A percentile compares a stretch with the other conserved stretches of the same genome.
Evolutionary conservation across 2,113 vertebrate species (phyloP).

Genomic region (Toxotes chatareus): DNA sequence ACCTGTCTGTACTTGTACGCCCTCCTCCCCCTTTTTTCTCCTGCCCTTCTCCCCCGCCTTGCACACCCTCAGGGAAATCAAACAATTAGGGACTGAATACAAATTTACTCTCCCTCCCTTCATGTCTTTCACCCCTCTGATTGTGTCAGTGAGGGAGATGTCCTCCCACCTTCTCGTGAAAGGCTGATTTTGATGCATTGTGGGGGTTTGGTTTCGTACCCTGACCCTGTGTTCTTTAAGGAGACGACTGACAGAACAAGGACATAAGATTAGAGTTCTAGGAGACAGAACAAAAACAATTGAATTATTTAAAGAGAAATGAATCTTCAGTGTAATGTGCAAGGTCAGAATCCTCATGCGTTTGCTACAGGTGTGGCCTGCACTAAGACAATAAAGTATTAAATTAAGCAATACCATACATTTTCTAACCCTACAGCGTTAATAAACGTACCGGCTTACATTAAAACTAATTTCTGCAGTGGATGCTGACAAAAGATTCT

Average conservation of each 20-base stretch:
- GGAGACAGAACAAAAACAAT: slow-evolving; percentile 19
- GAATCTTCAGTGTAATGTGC: background rate
- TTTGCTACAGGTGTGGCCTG: slow-evolving; percentile 34
- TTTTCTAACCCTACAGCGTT: background rate
- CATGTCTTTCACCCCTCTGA: slow-evolving; percentile 38
- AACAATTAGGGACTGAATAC: slow-evolving; percentile 72
- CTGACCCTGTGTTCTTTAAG: slow-evolving; percentile 29
- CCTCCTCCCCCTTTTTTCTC: slow-evolving; percentile 8
- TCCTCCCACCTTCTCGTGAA: slow-evolving; percentile 21
- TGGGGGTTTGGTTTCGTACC: background rate
- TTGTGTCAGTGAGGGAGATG: slow-evolving; percentile 43
- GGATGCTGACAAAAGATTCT: slow-evolving; percentile 18
- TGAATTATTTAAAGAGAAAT: slow-evolving; percentile 36
- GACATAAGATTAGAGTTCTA: background rate
- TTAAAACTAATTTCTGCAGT: slow-evolving; percentile 1
- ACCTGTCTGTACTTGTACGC: slow-evolving; percentile 55
- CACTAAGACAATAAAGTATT: background rate
- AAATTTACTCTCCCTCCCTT: slow-evolving; percentile 53
- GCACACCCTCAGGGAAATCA: slow-evolving; percentile 62
- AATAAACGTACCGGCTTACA: slow-evolving; percentile 15
- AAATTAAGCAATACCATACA: background rate
- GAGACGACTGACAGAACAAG: slow-evolving; percentile 27
- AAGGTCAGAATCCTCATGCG: slow-evolving; percentile 16
- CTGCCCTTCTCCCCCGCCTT: slow-evolving; percentile 15
- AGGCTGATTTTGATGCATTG: slow-evolving; percentile 47